phyloP scores from a whole-genome alignment of 2,113 vertebrate genomes.

The Halcyon malimbica region DNA sequence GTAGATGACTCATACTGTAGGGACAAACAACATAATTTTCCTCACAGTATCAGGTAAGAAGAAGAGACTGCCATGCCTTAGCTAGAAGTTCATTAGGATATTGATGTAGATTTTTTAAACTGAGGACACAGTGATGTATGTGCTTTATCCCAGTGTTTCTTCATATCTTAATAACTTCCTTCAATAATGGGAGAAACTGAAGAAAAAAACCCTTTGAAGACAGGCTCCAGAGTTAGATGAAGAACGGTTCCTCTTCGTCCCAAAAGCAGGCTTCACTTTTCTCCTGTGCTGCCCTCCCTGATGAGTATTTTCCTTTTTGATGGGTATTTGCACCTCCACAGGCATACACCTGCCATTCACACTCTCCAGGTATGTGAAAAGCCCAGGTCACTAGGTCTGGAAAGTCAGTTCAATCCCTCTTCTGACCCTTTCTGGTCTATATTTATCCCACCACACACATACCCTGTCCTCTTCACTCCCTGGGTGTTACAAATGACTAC shows the following conservation, averaged over 20 bases:
- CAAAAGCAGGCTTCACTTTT: neutral
- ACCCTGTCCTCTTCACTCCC: neutral
- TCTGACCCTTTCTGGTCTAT: neutral
- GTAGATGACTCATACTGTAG: neutral
- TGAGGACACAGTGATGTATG: neutral
- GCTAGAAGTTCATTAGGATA: neutral
- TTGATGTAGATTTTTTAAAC: neutral
- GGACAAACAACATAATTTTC: slow-evolving; percentile 17
- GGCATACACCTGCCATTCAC: neutral
- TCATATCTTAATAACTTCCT: neutral
- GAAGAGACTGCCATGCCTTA: neutral
- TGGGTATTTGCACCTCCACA: neutral
- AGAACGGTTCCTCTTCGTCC: neutral
- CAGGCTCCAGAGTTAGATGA: neutral
- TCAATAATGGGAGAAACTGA: neutral
- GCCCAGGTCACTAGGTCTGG: neutral
- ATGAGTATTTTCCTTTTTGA: neutral
- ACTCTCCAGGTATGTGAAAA: neutral
- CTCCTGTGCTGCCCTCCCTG: neutral
- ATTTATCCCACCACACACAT: neutral
- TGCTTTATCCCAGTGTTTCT: neutral
- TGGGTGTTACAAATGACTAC: neutral
- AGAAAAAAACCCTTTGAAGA: neutral
- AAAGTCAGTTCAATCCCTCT: neutral
- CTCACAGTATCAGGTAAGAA: neutral